Evolutionary conservation across 1,140 invertebrate species (phyloP).

Genomic region (Riptortus pedestris): DNA sequence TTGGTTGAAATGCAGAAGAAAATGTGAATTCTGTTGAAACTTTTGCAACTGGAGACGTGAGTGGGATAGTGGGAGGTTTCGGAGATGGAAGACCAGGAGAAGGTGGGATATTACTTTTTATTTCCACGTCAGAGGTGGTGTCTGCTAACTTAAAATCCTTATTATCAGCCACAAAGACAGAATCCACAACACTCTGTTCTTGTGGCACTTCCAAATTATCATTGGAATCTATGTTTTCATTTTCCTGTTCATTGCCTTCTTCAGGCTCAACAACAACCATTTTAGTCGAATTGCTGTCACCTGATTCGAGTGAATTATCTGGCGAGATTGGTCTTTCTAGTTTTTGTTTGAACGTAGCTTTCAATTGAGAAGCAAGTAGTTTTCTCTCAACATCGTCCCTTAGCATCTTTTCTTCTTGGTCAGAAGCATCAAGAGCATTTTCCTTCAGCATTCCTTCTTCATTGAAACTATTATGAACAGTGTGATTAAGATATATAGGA

Average conservation of each 20-base stretch:
- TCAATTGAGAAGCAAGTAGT: not conserved
- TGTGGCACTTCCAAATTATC: not conserved
- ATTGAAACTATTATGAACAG: constrained; percentile 48
- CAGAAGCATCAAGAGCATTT: constrained; percentile 43
- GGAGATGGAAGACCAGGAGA: too few relatives aligned
- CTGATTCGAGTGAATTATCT: not conserved
- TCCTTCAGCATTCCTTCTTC: constrained; percentile 45
- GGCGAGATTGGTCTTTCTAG: constrained; percentile 8
- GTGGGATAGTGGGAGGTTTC: not conserved
- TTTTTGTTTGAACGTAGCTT: constrained; percentile 24
- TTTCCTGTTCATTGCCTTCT: not conserved
- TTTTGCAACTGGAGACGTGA: not conserved
- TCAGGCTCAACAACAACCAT: not conserved
- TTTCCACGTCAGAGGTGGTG: not conserved
- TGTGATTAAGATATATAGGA: constrained; percentile 25
- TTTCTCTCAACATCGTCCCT: constrained; percentile 19
- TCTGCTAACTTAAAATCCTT: not conserved
- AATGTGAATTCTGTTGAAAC: too few relatives aligned
- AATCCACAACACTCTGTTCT: too few relatives aligned
- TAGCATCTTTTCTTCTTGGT: constrained; percentile 37
- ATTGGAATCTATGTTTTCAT: not conserved
- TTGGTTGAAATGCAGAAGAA: too few relatives aligned
- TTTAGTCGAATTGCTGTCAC: constrained; percentile 4
- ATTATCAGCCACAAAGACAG: not conserved
- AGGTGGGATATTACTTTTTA: not conserved